These are phyloP conservation scores for Netelia melanura DNA, from an alignment of 2,888 invertebrate species.

Conservation along the genomic window DNA sequence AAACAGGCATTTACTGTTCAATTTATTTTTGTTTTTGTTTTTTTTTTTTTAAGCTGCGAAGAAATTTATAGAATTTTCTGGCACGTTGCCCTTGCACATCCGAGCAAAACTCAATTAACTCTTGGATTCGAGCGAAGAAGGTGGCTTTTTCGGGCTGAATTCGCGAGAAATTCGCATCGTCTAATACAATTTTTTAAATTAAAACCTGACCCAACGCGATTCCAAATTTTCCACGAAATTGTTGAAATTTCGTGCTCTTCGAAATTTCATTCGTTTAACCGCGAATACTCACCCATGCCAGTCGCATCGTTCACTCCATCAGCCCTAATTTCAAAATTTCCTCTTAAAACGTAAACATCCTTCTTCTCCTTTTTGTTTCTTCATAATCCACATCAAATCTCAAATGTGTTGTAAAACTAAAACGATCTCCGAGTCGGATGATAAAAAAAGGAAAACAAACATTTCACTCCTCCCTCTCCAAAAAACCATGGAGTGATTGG, in stretches of 20 bases:
- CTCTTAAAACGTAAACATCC: not conserved
- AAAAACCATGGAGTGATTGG: not conserved
- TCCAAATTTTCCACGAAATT: not conserved
- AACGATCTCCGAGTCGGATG: not conserved
- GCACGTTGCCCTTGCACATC: constrained; percentile 22
- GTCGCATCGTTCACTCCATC: not conserved
- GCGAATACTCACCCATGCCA: not conserved
- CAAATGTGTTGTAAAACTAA: not conserved
- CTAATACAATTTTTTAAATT: constrained; percentile 25
- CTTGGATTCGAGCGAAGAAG: not conserved
- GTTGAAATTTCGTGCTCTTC: not conserved
- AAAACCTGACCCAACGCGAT: not conserved
- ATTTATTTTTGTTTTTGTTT: not conserved
- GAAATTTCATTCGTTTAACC: constrained; percentile 20
- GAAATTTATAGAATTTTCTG: constrained; percentile 39
- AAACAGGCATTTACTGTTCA: not conserved
- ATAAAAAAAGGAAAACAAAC: not conserved
- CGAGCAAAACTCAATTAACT: constrained; percentile 19
- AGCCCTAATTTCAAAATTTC: not conserved
- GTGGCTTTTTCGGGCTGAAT: constrained; percentile 28
- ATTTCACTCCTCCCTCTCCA: not conserved
- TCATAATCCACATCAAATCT: not conserved
- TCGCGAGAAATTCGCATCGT: constrained; percentile 34
- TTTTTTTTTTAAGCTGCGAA: not conserved
- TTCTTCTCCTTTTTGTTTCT: not conserved